These are phyloP conservation scores for Napeogenes sylphis DNA, from an alignment of 2,888 invertebrate genomes.

Conservation along the genomic window DNA sequence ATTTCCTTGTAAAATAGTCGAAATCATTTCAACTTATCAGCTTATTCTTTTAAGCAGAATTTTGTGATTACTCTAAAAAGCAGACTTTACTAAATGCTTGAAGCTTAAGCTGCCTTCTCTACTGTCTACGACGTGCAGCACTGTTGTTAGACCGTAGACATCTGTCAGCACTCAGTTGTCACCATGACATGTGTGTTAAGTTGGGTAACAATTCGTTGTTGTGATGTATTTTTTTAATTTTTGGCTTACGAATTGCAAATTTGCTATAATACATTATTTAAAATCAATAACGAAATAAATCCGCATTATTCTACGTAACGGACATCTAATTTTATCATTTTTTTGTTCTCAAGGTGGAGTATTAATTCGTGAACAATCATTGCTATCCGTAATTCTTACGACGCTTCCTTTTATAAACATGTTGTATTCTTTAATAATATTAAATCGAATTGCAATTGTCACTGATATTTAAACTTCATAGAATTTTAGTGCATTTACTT, in stretches of 20 bases:
- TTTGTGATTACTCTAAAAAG: no score
- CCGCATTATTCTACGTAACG: not conserved
- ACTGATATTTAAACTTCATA: not conserved
- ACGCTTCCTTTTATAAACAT: not conserved
- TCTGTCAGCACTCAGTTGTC: conserved; percentile 18
- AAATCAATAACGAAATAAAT: conserved; percentile 2
- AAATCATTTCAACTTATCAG: no score
- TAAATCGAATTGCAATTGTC: not conserved
- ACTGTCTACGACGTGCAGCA: no score
- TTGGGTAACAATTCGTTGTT: conserved; percentile 20
- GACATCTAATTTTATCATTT: not conserved
- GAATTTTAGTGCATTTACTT: not conserved
- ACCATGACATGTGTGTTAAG: conserved; percentile 27
- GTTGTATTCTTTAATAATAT: conserved; percentile 2
- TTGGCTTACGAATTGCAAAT: conserved; percentile 27
- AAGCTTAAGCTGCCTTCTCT: no score
- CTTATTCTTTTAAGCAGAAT: no score
- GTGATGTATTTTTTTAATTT: conserved; percentile 27
- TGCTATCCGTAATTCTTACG: conserved; percentile 1
- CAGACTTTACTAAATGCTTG: no score
- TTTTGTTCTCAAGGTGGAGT: conserved; percentile 3
- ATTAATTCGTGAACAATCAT: conserved; percentile 2
- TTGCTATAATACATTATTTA: conserved; percentile 17
- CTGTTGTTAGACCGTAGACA: not conserved
- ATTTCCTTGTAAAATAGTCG: no score